These are phyloP conservation scores for Origma solitaria DNA, from an alignment of 2,113 vertebrate species.

Conservation along the genomic window DNA sequence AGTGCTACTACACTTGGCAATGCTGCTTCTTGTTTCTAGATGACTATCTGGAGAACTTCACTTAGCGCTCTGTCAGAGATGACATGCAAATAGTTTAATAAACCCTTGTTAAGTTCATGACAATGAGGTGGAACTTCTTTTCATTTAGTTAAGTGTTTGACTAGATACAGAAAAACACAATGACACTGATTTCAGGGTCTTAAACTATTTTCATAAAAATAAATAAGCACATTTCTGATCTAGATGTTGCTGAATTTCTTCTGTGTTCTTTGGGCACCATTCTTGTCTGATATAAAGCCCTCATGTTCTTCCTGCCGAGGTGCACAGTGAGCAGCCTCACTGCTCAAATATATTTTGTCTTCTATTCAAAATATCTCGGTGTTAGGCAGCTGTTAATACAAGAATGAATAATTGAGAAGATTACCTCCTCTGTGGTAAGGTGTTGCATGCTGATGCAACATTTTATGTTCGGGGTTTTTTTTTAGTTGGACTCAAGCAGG, in stretches of 20 bases:
- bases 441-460: background rate
- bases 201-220: background rate
- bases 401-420: background rate
- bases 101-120: background rate
- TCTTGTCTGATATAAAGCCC: background rate
- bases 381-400: background rate
- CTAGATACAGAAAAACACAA: background rate
- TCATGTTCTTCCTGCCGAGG: background rate
- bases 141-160: background rate
- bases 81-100: background rate
- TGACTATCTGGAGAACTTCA: background rate
- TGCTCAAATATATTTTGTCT: background rate
- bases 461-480: background rate
- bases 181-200: background rate
- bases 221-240: background rate
- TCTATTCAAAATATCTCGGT: background rate
- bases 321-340: background rate
- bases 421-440: background rate
- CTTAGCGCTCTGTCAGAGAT: background rate
- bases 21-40: background rate
- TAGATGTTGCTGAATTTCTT: background rate
- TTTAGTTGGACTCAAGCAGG: background rate
- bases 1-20: slow-evolving; percentile 20
- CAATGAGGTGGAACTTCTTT: background rate
- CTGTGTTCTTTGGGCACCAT: background rate